Base-by-base conservation (phyloP, 2,888 invertebrate genomes). In the Megastigmus dorsalis region DNA sequence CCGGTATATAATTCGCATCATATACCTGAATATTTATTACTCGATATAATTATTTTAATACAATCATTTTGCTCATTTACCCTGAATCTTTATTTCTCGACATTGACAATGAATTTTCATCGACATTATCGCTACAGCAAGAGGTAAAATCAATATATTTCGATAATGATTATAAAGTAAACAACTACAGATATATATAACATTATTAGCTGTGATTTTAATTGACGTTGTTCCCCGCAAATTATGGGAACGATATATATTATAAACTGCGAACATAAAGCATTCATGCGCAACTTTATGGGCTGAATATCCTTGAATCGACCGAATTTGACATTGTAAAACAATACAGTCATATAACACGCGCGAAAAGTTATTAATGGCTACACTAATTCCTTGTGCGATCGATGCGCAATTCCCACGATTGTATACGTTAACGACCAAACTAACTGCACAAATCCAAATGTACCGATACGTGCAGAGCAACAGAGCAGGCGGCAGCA, bases 371-470 rank as follows among this genome's bases (percentile, higher is more conserved):
- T 71, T 63, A 63, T 65, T 65, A 71, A 71, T 48, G 71, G 38
- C 48, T 5, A 45, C 10, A 54, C 63, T 71, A 71, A 71, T 71
- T 71, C 70, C 15, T 5, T 28, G 33, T n/a, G 45, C n/a, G 48
- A 71, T 71, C 71, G 45, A 63, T 41, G 62, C 5, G 26, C 36
- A 26, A 41, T 63, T 55, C 45, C 50, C 68, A 57, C 59, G 52
- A 54, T 66, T 66, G 66, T 20, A n/a, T n/a, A 30, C 66, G 60
- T n/a, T 60, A 69, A 60, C 50, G 59, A 41, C 69, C 33, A 38
- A 60, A 59, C 69, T 69, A 69, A 30, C 60, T 59, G 50, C 59
- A 52, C 60, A 69, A 69, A 69, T 69, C 41, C 52, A 50, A 69
- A 69, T 41, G 30, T 60, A 43, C 38, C 41, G 68, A 50, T 59